Evolutionary conservation across 1,140 invertebrate species (phyloP).

Genomic region (Lasioglossum albipes): DNA sequence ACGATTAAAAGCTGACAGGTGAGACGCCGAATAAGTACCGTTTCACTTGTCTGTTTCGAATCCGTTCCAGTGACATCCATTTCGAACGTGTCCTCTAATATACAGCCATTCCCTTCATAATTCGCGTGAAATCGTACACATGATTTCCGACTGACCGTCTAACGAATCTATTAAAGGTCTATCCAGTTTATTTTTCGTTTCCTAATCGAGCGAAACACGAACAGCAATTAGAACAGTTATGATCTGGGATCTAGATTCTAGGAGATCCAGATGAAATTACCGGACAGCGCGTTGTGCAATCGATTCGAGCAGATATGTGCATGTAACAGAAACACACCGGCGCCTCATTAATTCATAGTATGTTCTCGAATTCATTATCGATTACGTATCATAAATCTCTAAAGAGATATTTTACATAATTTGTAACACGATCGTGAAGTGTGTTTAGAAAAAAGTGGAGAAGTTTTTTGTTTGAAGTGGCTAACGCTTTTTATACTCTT

Average conservation of each 20-base stretch:
- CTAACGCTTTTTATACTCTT: too few relatives aligned
- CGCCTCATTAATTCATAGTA: too few relatives aligned
- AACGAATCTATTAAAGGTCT: background rate
- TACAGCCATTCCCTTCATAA: background rate
- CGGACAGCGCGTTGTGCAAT: too few relatives aligned
- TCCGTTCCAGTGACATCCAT: background rate
- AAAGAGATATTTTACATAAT: too few relatives aligned
- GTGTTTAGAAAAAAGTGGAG: too few relatives aligned
- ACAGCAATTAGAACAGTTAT: background rate
- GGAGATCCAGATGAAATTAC: too few relatives aligned
- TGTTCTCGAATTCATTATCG: too few relatives aligned
- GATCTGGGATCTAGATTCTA: background rate
- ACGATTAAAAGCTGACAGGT: slow-evolving; percentile 16
- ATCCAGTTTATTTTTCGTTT: background rate
- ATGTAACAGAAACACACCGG: too few relatives aligned
- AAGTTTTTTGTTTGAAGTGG: too few relatives aligned
- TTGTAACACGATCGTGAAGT: too few relatives aligned
- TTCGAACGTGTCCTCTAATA: background rate
- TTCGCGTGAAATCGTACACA: slow-evolving; percentile 6
- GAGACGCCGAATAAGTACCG: background rate
- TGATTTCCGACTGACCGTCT: background rate
- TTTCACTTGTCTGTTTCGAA: background rate
- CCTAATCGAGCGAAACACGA: background rate
- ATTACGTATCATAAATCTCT: too few relatives aligned
- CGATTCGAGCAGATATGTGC: too few relatives aligned